These are phyloP conservation scores for Heliconius ethilla DNA, from an alignment of 2,888 invertebrate genomes.

Conservation along the genomic window DNA sequence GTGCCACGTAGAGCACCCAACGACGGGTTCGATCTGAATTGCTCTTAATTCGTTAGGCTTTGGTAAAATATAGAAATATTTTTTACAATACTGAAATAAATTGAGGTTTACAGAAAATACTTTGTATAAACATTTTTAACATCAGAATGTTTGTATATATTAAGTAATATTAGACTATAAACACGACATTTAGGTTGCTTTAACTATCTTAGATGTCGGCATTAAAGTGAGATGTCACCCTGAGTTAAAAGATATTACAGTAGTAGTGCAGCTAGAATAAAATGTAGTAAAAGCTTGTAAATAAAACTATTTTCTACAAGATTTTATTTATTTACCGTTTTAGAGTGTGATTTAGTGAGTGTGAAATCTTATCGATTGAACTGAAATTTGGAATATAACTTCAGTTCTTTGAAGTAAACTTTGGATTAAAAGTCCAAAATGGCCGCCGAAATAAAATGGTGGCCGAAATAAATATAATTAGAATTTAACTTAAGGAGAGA, in stretches of 20 bases:
- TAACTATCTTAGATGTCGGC: not conserved
- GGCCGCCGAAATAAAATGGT: too few species aligned
- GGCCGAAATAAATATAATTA: too few species aligned
- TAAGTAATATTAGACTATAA: not conserved
- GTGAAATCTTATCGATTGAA: too few species aligned
- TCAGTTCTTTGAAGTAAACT: too few species aligned
- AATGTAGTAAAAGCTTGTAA: too few species aligned
- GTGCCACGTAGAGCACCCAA: constrained; percentile 39
- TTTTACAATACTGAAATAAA: not conserved
- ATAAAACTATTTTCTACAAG: too few species aligned
- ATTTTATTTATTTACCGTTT: too few species aligned
- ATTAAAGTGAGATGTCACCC: not conserved
- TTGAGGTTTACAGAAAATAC: too few species aligned
- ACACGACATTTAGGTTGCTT: not conserved
- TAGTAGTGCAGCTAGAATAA: not conserved
- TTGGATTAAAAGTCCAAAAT: too few species aligned
- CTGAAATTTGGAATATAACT: too few species aligned
- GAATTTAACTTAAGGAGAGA: too few species aligned
- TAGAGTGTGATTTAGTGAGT: too few species aligned
- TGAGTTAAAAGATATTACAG: not conserved
- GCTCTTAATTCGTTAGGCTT: constrained; percentile 63
- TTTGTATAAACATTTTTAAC: not conserved
- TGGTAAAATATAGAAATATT: constrained; percentile 24
- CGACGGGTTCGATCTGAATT: constrained; percentile 62
- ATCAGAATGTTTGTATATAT: not conserved